Percentiles rank a stretch among this genome's conserved stretches.
phyloP scores from a whole-genome alignment of 2,797 vertebrate genomes.

The Apogon hyalosoma region DNA sequence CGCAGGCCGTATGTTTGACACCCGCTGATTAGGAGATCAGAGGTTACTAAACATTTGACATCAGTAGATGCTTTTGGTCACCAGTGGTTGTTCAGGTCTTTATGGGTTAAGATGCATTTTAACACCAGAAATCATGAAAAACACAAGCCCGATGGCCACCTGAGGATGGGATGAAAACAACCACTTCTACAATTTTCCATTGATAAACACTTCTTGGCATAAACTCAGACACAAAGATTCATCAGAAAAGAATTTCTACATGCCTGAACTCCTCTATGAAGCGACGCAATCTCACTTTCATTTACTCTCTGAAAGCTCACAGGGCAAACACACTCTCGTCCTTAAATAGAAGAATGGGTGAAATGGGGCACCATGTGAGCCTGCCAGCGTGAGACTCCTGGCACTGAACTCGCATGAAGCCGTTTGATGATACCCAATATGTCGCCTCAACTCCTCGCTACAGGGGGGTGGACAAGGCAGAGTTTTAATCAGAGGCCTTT shows the following conservation, averaged over 20 bases:
- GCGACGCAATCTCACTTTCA: slow-evolving; percentile 21
- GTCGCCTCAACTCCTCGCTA: slow-evolving; percentile 38
- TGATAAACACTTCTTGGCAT: slow-evolving; percentile 30
- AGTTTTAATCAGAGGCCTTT: slow-evolving; percentile 70
- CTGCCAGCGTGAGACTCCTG: slow-evolving; percentile 40
- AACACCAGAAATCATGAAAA: too few relatives aligned
- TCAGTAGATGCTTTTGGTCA: too few relatives aligned
- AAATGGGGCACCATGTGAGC: slow-evolving; percentile 30
- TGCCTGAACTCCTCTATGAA: slow-evolving; percentile 31
- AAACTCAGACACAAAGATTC: slow-evolving; percentile 17
- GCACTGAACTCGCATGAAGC: slow-evolving; percentile 30
- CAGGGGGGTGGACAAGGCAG: slow-evolving; percentile 53
- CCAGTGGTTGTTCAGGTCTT: too few relatives aligned
- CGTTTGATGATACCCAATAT: slow-evolving; percentile 59
- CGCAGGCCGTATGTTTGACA: too few relatives aligned
- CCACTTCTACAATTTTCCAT: neutral
- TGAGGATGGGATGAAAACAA: neutral
- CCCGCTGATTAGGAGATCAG: too few relatives aligned
- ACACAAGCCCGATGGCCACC: neutral
- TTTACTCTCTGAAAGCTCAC: slow-evolving; percentile 34
- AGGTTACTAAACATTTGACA: too few relatives aligned
- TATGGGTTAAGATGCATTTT: too few relatives aligned
- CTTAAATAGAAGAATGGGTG: slow-evolving; percentile 33
- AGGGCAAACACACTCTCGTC: neutral
- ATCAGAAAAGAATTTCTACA: slow-evolving; percentile 17